Conservation (phyloP, 1,140 invertebrate species). For the Eulimnadia texana region DNA sequence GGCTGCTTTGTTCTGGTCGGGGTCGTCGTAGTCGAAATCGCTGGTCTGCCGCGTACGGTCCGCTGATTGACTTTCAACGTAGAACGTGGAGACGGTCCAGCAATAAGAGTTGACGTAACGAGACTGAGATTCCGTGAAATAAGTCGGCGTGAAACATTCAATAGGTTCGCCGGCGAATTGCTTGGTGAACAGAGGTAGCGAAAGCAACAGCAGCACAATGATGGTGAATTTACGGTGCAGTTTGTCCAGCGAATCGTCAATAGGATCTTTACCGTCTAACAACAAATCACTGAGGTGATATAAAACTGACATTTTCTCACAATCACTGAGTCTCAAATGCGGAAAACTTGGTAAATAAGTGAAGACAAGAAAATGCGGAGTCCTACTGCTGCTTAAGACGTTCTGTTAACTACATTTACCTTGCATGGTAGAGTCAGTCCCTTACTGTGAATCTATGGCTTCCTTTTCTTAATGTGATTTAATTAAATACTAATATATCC, state of each 20-base stretch:
- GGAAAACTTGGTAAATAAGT: too few species aligned
- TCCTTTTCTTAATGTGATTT: too few species aligned
- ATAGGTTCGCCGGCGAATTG: conserved; percentile 42
- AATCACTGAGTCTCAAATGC: too few species aligned
- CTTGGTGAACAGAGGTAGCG: conserved; percentile 37
- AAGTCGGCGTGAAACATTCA: conserved; percentile 32
- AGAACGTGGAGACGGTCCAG: conserved; percentile 32
- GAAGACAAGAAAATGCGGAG: too few species aligned
- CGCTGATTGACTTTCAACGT: conserved; percentile 23
- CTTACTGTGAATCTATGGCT: too few species aligned
- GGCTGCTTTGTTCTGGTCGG: conserved; percentile 8
- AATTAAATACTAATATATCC: too few species aligned
- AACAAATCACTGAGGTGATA: conserved; percentile 29
- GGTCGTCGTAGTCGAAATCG: neutral
- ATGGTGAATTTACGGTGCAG: conserved; percentile 39
- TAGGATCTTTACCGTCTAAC: conserved; percentile 32
- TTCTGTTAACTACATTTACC: too few species aligned
- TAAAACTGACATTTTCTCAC: conserved; percentile 25
- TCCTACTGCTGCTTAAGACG: too few species aligned
- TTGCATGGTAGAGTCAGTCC: too few species aligned
- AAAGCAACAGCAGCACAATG: conserved; percentile 37
- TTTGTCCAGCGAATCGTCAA: conserved; percentile 40
- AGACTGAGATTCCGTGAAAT: conserved; percentile 31
- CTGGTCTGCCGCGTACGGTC: too few species aligned
- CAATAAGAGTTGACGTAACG: conserved; percentile 31